A percentile compares a stretch with the other conserved stretches of the same genome.
These are phyloP conservation scores for Clepsis dumicolana DNA, from an alignment of 2,888 invertebrate species.

Conservation along the genomic window DNA sequence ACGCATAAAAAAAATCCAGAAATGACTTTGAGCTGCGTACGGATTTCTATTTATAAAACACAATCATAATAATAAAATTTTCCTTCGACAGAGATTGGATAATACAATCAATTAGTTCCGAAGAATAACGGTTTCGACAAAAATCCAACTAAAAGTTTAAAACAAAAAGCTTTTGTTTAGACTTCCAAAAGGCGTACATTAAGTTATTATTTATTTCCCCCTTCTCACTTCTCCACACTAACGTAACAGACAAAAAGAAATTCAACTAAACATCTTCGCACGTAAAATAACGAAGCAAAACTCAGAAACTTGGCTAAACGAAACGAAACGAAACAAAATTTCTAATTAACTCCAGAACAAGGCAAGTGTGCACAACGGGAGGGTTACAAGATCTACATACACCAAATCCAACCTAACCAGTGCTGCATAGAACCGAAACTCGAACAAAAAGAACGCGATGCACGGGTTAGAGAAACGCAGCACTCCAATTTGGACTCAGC, in stretches of 20 bases:
- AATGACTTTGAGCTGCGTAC: no score
- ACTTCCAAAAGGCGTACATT: no score
- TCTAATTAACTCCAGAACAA: constrained; percentile 77
- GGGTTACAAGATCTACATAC: constrained; percentile 64
- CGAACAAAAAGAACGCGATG: constrained; percentile 5
- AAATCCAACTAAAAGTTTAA: no score
- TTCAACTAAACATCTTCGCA: constrained; percentile 26
- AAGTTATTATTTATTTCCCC: not conserved
- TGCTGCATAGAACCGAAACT: constrained; percentile 46
- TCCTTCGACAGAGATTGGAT: no score
- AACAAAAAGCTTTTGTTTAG: no score
- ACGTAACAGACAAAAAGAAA: not conserved
- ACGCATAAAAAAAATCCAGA: no score
- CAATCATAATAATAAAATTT: no score
- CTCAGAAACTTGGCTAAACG: constrained; percentile 51
- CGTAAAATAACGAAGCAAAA: constrained; percentile 43
- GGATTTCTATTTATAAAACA: no score
- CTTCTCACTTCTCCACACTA: not conserved
- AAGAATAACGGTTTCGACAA: no score
- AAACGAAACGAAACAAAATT: constrained; percentile 56
- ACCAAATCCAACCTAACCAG: constrained; percentile 50
- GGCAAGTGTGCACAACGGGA: constrained; percentile 62
- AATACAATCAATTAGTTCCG: no score
- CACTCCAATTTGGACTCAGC: constrained; percentile 55
- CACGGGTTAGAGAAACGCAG: constrained; percentile 38